These are phyloP conservation scores for Hypsopygia costalis DNA, from an alignment of 2,888 invertebrate genomes.

Conservation along the genomic window DNA sequence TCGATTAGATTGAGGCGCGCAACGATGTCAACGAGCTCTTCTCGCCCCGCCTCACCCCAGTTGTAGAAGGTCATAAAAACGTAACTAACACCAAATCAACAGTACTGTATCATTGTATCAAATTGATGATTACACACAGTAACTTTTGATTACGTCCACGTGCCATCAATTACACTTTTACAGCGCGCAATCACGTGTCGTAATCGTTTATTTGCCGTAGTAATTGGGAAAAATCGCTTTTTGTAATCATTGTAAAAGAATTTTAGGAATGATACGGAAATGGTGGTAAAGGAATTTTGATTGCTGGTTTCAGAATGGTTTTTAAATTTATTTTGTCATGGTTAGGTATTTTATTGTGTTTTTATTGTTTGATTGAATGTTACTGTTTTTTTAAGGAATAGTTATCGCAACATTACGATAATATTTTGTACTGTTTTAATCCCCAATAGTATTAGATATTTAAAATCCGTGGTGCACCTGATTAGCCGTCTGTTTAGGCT, in stretches of 20 bases:
- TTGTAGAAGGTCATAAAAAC: no score
- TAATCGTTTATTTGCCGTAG: constrained; percentile 40
- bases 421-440: no score
- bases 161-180: constrained; percentile 53
- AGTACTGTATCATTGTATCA: constrained; percentile 29
- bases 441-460: no score
- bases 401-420: no score
- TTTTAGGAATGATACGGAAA: background rate
- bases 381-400: no score
- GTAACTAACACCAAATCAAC: constrained; percentile 25
- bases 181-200: constrained; percentile 43
- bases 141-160: constrained; percentile 30
- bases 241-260: constrained; percentile 13
- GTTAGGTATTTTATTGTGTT: background rate
- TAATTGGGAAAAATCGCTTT: constrained; percentile 19
- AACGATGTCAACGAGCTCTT: no score
- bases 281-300: constrained; percentile 7
- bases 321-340: background rate
- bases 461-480: no score
- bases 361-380: no score
- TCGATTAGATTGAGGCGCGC: no score
- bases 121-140: constrained; percentile 30
- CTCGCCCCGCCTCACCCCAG: no score
- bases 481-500: no score
- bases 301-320: constrained; percentile 2